Base-by-base conservation (phyloP, 2,797 vertebrate genomes). In the Enteromius afrohamiltoni region DNA sequence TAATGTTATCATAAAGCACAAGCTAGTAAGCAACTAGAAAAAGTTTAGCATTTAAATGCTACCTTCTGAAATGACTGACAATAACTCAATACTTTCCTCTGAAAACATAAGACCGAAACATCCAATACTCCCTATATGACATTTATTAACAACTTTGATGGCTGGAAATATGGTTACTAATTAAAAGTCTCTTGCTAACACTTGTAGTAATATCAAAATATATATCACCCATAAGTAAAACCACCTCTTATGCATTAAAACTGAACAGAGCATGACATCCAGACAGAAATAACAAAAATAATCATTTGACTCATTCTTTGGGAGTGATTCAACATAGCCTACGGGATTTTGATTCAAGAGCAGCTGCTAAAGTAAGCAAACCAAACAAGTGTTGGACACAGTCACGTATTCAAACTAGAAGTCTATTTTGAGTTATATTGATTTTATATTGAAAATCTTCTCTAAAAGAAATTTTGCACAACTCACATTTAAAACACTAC, bases 271-370 rank as follows among this genome's bases (percentile, higher is more conserved):
- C 53, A 17, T 23, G 53, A 47, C 40, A 73, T 62, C 19, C 40
- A 73, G 68, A 81, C 69, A 62, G 73, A 73, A 81, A 80, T 71
- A 71, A 47, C 19, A 11, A 19, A 62, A 34, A 62, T 49, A 73
- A 31, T 49, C 0, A 64, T 62, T 81, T 81, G 26, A 81, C 42
- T 74, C 55, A 64, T 74, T 51, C 79, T 64, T 73, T 34, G 4
- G 23, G 45, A 73, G 70, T 64, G 21, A 73, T 73, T 81, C 79
- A 81, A 47, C 40, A 70, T 14, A 71, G 53, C 79, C 53, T 49
- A 62, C 13, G 8, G 68, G 40, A 31, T 34, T 80, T 80, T 64
- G 53, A 49, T 64, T 81, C 51, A 64, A 64, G 55, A 81, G 68
- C 26, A 23, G 21, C 26, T 62, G 26, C 23, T 71, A 62, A 79